Base-by-base conservation (phyloP, 2,113 vertebrate species). In the Amphilophus citrinellus region DNA sequence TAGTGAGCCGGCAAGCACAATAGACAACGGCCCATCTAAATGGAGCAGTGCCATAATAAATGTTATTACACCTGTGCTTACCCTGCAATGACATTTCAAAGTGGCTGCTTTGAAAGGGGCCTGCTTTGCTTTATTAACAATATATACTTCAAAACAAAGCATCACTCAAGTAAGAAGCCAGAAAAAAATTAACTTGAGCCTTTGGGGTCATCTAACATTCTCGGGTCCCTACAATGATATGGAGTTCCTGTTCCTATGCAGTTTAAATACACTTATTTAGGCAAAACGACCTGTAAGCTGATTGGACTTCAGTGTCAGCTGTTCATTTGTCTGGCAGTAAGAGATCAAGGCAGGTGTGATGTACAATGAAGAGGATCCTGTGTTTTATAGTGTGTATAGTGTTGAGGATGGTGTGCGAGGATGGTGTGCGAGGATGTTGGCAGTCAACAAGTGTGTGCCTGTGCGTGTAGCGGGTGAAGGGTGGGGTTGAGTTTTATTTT, bases 401-500 rank as follows among this genome's bases (percentile, higher is more conserved):
- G 20, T 76, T 76, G 71, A 1, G 32, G 53, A 58, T 76, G 7
- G 71, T 76, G 53, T 76, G 73, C 37, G 20, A 57, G 71, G 71
- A 37, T 58, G 50, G 22, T 76, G 53, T 76, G 73, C 37, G 20
- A 57, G 71, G 71, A 37, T 58, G 50, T 22, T 57, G 71, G 32
- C 20, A 58, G 47, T 73, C 68, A 73, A 56, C 47, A 73, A 73
- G 68, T 73, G 68, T 73, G 47, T 73, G 66, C 32, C 44, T 76
- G 53, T 62, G 27, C 32, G 60, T 62, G 61, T 24, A 58, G 53
- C 13, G 44, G 10, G 73, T 76, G 53, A 58, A 76, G 73, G 53
- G 73, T 57, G 73, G 50, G 73, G 73, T 57, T 73, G 20, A 58
- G 35, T 76, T 76, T 76, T 58, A 10, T 76, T 76, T 76, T 58